Conservation (phyloP, 2,888 invertebrate genomes). For the Hydrotaea diabolus region DNA sequence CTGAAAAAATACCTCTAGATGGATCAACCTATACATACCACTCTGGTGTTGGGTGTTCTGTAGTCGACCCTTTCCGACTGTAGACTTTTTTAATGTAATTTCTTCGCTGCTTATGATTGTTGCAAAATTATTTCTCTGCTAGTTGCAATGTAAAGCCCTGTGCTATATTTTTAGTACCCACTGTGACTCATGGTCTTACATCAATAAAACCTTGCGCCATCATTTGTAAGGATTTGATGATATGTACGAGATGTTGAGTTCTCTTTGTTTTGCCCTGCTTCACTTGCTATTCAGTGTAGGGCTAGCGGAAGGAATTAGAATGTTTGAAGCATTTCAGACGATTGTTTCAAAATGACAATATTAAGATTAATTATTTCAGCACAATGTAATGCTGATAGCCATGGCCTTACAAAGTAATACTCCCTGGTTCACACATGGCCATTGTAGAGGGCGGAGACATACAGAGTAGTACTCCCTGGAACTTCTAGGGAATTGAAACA, state of each 20-base stretch:
- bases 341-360: conserved; percentile 43
- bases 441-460: not conserved
- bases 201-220: not conserved
- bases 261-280: no score
- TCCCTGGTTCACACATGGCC: not conserved
- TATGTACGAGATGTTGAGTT: not conserved
- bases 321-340: conserved; percentile 42
- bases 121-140: no score
- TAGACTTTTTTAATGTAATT: no score
- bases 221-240: conserved; percentile 37
- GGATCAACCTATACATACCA: no score
- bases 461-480: not conserved
- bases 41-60: no score
- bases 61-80: no score
- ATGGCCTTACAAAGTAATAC: not conserved
- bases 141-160: no score
- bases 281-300: conserved; percentile 25
- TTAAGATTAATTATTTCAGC: conserved; percentile 59
- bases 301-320: conserved; percentile 45
- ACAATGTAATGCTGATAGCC: conserved; percentile 8
- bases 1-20: no score
- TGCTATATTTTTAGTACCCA: not conserved
- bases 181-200: not conserved
- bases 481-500: no score
- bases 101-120: no score